These are phyloP conservation scores for Dendrolimus kikuchii DNA, from an alignment of 1,140 invertebrate species.

Conservation along the genomic window DNA sequence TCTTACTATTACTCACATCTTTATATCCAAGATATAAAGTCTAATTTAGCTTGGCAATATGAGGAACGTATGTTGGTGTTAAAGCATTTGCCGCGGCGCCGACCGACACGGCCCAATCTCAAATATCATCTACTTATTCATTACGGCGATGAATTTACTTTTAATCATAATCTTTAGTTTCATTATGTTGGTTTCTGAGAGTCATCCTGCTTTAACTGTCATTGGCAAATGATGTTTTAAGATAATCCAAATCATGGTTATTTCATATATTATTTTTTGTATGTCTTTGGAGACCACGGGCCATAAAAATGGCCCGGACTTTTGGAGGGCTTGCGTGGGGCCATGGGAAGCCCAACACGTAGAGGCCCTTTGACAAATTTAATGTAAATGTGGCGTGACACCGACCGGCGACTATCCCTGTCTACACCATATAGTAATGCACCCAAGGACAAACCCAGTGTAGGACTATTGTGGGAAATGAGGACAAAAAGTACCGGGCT, in stretches of 20 bases:
- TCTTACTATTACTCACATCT: constrained; percentile 11
- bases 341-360: no score
- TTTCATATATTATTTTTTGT: no score
- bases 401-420: no score
- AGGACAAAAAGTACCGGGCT: no score
- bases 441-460: no score
- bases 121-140: constrained; percentile 69
- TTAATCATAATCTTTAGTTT: constrained; percentile 57
- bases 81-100: constrained; percentile 59
- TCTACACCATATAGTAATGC: no score
- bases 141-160: constrained; percentile 56
- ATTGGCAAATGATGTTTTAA: constrained; percentile 17
- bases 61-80: constrained; percentile 13
- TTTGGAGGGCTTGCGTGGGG: no score
- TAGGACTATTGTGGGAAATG: no score
- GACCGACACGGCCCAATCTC: constrained; percentile 55
- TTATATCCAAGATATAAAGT: constrained; percentile 21
- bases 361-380: no score
- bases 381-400: no score
- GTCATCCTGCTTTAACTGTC: constrained; percentile 18
- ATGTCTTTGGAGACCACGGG: no score
- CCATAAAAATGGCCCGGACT: no score
- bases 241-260: neutral
- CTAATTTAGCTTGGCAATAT: constrained; percentile 17
- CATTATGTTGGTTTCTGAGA: constrained; percentile 16